Conservation (phyloP, 2,888 invertebrate species). For the Archaeoteleia sp. region DNA sequence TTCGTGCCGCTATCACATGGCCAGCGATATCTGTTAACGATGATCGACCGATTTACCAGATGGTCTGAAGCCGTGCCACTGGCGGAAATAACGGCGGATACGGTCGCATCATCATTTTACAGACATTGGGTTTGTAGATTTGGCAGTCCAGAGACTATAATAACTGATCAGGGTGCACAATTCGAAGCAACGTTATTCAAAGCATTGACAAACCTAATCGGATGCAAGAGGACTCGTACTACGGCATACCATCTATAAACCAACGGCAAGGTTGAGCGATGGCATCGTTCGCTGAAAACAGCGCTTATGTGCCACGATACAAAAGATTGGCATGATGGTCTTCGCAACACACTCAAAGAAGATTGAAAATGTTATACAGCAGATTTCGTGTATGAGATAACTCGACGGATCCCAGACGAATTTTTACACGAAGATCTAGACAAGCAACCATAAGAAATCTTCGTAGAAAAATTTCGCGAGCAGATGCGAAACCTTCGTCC, state of each 20-base stretch:
- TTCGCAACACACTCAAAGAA: conserved; percentile 30
- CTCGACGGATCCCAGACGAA: conserved; percentile 30
- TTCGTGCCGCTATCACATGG: conserved; percentile 19
- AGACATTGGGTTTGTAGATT: conserved; percentile 72
- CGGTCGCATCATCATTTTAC: conserved; percentile 47
- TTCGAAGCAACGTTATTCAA: conserved; percentile 54
- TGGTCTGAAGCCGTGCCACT: no score
- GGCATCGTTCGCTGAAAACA: conserved; percentile 24
- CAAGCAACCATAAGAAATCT: conserved; percentile 9
- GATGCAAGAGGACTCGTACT: conserved; percentile 17
- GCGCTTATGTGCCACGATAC: conserved; percentile 17
- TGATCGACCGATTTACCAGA: no score
- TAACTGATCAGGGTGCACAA: conserved; percentile 64
- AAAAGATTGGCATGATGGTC: conserved; percentile 11
- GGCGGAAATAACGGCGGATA: no score
- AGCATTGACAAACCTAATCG: conserved; percentile 52
- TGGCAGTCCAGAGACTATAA: conserved; percentile 66
- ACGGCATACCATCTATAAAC: conserved; percentile 20
- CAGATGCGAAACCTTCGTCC: conserved; percentile 13
- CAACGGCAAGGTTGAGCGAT: conserved; percentile 23
- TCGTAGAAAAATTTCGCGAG: conserved; percentile 12
- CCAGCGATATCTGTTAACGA: no score
- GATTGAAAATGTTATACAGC: conserved; percentile 27
- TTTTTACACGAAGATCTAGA: conserved; percentile 36
- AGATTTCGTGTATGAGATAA: conserved; percentile 26